These are phyloP conservation scores for Homarus americanus DNA, from an alignment of 1,140 invertebrate genomes.

Conservation along the genomic window DNA sequence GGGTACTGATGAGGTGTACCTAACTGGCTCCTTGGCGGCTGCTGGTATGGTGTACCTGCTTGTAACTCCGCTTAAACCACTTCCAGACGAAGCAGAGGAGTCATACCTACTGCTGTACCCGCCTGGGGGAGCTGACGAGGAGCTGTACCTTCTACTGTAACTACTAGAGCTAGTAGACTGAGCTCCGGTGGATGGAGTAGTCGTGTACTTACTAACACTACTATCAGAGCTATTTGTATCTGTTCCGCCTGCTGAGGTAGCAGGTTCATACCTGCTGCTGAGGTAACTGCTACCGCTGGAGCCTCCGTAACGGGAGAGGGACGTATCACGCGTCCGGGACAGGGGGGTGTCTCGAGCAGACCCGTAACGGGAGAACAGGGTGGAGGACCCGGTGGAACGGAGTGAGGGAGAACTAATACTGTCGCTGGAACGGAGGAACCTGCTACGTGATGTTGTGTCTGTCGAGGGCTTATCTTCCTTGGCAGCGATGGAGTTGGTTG, in stretches of 20 bases:
- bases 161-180: background rate
- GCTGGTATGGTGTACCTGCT: conserved; percentile 13
- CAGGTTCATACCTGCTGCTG: conserved; percentile 49
- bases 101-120: background rate
- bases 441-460: background rate
- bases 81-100: background rate
- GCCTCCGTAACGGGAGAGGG: conserved; percentile 15
- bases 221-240: background rate
- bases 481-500: background rate
- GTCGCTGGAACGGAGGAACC: conserved; percentile 18
- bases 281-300: conserved; percentile 25
- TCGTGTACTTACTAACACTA: background rate
- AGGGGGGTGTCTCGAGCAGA: conserved; percentile 25
- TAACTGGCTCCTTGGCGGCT: background rate
- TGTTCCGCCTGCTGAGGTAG: conserved; percentile 3
- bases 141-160: background rate
- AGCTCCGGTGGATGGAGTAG: background rate
- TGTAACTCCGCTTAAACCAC: background rate
- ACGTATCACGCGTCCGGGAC: conserved; percentile 12
- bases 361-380: background rate
- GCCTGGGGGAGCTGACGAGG: background rate
- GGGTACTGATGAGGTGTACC: too few relatives aligned
- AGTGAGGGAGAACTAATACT: background rate
- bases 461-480: background rate
- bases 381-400: conserved; percentile 1